Base-by-base conservation (phyloP, 2,113 vertebrate genomes). In the Varanus komodoensis region DNA sequence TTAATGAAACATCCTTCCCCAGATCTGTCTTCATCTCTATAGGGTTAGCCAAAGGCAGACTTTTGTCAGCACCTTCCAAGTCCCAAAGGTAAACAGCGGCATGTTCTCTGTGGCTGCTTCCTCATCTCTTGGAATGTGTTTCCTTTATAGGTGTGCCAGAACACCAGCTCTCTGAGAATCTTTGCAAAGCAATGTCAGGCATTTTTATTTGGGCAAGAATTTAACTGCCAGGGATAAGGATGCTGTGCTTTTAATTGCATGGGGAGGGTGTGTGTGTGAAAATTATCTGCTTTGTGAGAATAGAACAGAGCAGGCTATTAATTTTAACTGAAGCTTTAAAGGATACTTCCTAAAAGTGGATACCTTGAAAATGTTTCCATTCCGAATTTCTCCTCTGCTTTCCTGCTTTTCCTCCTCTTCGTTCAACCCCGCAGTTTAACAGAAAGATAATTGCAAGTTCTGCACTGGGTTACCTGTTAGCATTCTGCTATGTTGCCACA, bases 181-280 rank as follows among this genome's bases (percentile, higher is more conserved):
- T 82, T 89, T 82, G 44, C 44, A 34, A 82, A 82, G 68, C 50
- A 71, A 82, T 6, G 32, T 54, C 73, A n/a, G 44, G 15, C 38
- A 79, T 87, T 87, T 80, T 87, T 87, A 88, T 57, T 88, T 82
- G 48, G 32, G 32, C 64, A 88, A 88, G 29, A 81, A 88, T 82
- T 88, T 88, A 73, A 71, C 73, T 54, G 50, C 4, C 87, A 87
- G 32, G 48, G 57, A 88, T 92, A 94, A 90, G 52, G 4, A 79
- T 34, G 21, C 32, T 3, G 12, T 88, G 69, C 34, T 88, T 78
- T 81, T 81, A 34, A 81, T 54, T 74, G 32, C 44, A 71, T 12
- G 27, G 69, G 77, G 32, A 54, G 2, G 44, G 17, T 80, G 67
- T 87, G 54, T 4, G 15, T 32, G 74, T 64, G 29, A 48, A 67